Percentiles rank a stretch among this genome's conserved stretches.
Evolutionary conservation across 2,113 vertebrate species (phyloP).

Genomic region (Dunckerocampus dactyliophorus): DNA sequence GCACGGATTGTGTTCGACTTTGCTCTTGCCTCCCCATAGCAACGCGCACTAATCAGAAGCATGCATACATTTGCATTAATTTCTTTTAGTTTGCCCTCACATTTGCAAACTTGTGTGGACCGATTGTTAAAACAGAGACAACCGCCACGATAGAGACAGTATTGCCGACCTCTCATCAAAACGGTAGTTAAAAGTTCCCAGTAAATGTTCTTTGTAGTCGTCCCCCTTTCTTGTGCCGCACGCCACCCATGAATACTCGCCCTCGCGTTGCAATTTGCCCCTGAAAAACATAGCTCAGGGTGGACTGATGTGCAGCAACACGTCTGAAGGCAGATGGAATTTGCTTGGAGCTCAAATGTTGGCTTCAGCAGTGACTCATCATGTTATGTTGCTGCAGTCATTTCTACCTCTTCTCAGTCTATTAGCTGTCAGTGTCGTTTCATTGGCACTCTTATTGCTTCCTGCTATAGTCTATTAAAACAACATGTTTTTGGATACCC

Average conservation of each 20-base stretch:
- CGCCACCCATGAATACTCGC: constrained; percentile 13
- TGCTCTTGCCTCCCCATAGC: constrained; percentile 36
- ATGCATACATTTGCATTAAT: constrained; percentile 68
- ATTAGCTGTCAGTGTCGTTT: constrained; percentile 3
- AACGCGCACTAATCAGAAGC: constrained; percentile 43
- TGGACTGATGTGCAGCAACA: constrained; percentile 58
- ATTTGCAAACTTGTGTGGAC: constrained; percentile 3
- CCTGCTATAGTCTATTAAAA: neutral
- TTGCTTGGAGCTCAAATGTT: constrained; percentile 35
- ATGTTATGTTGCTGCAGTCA: constrained; percentile 23
- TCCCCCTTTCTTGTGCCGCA: constrained; percentile 10
- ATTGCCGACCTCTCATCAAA: constrained; percentile 5
- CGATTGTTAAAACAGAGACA: constrained; percentile 2
- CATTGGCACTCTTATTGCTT: neutral
- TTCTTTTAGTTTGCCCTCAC: constrained; percentile 41
- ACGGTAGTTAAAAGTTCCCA: constrained; percentile 6
- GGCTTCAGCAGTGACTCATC: constrained; percentile 34
- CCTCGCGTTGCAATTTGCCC: constrained; percentile 9
- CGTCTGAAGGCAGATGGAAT: constrained; percentile 59
- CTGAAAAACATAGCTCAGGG: constrained; percentile 30
- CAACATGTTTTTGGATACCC: neutral
- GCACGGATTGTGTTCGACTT: neutral
- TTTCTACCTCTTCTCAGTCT: constrained; percentile 13
- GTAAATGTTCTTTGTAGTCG: neutral
- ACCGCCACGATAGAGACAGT: constrained; percentile 1